Percentiles rank a stretch among this genome's conserved stretches.
phyloP scores from a whole-genome alignment of 92 coral and sea anemone genomes.

The Anthopleura xanthogrammica region DNA sequence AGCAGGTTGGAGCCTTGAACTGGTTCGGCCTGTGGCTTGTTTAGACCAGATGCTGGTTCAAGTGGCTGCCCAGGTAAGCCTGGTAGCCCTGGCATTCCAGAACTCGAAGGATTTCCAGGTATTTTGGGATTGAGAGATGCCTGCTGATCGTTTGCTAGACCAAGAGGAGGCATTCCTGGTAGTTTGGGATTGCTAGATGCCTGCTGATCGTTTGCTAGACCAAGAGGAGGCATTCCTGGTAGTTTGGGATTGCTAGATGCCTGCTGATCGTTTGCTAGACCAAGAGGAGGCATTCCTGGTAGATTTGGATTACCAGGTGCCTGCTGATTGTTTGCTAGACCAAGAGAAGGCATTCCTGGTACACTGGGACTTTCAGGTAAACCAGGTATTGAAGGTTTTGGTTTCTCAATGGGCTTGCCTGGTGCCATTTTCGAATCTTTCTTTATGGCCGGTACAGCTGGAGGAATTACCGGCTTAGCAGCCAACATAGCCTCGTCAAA shows the following conservation, averaged over 20 bases:
- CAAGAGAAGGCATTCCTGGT: conserved; percentile 15
- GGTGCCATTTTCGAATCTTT: neutral
- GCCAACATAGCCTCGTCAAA: neutral
- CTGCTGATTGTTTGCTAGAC: conserved; percentile 13
- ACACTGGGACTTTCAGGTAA: conserved; percentile 7
- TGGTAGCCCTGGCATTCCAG: conserved; percentile 23
- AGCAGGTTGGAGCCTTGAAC: conserved; percentile 13
- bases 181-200: neutral
- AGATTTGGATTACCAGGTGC: neutral
- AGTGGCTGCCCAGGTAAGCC: conserved; percentile 22
- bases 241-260: neutral
- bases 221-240: conserved; percentile 15
- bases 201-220: conserved; percentile 9
- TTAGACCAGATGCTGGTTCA: conserved; percentile 19
- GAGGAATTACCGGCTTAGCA: conserved; percentile 1
- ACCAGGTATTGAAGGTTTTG: conserved; percentile 28
- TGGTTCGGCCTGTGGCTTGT: conserved; percentile 19
- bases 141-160: conserved; percentile 13
- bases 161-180: conserved; percentile 15
- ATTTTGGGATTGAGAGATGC: neutral
- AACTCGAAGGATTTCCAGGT: conserved; percentile 14
- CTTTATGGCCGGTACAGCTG: neutral
- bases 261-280: conserved; percentile 10
- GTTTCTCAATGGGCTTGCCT: neutral
- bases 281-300: conserved; percentile 14